A percentile compares a stretch with the other conserved stretches of the same genome.
These are phyloP conservation scores for Drosophila pegasa DNA, from an alignment of 2,888 invertebrate genomes.

Conservation along the genomic window DNA sequence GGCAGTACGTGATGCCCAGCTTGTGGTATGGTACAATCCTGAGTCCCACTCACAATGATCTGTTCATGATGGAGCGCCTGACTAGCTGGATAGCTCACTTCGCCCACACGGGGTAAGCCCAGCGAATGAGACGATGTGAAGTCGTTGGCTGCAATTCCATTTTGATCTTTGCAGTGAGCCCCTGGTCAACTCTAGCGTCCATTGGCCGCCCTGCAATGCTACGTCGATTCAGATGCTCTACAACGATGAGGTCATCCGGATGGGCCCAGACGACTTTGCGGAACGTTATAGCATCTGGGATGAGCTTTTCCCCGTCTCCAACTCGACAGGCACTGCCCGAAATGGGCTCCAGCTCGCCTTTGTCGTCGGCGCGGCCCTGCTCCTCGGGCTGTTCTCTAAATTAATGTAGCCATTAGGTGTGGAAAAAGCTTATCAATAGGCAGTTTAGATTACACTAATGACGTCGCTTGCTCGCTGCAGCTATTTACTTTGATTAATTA, in stretches of 20 bases:
- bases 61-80: conserved; percentile 83
- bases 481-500: conserved; percentile 82
- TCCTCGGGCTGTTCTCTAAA: conserved; percentile 41
- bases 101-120: conserved; percentile 75
- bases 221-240: conserved; percentile 44
- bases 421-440: conserved; percentile 77
- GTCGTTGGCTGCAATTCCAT: not conserved
- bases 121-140: not conserved
- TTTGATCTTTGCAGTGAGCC: conserved; percentile 27
- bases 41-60: conserved; percentile 78
- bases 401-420: conserved; percentile 80
- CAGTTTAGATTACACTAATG: conserved; percentile 82
- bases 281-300: conserved; percentile 74
- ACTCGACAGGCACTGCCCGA: not conserved
- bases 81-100: conserved; percentile 84
- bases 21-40: conserved; percentile 74
- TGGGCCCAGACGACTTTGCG: conserved; percentile 48
- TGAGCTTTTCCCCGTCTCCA: conserved; percentile 60
- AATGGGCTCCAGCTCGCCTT: conserved; percentile 11
- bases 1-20: conserved; percentile 75
- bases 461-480: conserved; percentile 51
- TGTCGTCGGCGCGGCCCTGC: conserved; percentile 27
- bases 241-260: conserved; percentile 47
- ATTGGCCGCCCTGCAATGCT: conserved; percentile 64
- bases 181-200: not conserved